These are phyloP conservation scores for Ammospiza nelsoni DNA, from an alignment of 2,113 vertebrate species.

Conservation along the genomic window DNA sequence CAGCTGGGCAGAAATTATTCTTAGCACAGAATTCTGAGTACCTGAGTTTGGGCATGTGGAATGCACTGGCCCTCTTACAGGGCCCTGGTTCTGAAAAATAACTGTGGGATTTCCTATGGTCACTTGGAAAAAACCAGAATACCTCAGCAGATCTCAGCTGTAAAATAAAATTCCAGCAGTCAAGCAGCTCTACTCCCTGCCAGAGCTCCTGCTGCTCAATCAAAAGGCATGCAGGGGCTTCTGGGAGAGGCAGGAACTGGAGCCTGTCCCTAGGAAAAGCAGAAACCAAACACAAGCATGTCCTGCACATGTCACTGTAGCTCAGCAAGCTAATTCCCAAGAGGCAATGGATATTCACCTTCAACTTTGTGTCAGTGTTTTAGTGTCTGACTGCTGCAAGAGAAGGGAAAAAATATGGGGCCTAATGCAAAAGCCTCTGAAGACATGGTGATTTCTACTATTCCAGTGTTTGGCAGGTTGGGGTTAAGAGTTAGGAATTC, in stretches of 20 bases:
- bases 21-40: neutral
- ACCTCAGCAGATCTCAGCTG: neutral
- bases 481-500: neutral
- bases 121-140: neutral
- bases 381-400: neutral
- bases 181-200: neutral
- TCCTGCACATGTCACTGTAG: neutral
- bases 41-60: neutral
- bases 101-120: neutral
- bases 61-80: neutral
- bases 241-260: neutral
- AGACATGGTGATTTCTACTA: neutral
- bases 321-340: neutral
- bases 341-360: neutral
- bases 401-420: neutral
- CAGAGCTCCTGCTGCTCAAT: slow-evolving; percentile 13
- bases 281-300: neutral
- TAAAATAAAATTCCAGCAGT: neutral
- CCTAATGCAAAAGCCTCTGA: neutral
- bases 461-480: neutral
- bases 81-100: neutral
- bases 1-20: neutral
- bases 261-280: neutral
- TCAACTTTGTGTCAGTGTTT: neutral
- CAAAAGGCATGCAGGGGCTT: neutral